These are phyloP conservation scores for Nicator chloris DNA, from an alignment of 2,113 vertebrate species.

Conservation along the genomic window DNA sequence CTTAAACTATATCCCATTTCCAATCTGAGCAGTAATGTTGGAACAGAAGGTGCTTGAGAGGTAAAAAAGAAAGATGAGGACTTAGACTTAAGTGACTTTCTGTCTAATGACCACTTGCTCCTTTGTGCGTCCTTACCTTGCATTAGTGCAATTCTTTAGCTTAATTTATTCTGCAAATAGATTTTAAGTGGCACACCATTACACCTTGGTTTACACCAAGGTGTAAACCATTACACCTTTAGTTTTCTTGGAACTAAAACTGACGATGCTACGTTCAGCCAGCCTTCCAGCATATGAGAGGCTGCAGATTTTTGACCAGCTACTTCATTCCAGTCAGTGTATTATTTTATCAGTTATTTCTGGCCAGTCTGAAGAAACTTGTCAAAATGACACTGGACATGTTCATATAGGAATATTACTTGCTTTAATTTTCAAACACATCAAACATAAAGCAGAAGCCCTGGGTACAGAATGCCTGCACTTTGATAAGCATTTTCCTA, in stretches of 20 bases:
- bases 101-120: background rate
- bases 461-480: background rate
- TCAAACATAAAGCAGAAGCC: background rate
- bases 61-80: background rate
- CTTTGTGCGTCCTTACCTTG: background rate
- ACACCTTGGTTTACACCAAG: too few species aligned
- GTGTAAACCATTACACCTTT: accelerated
- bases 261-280: accelerated
- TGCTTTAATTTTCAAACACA: background rate
- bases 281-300: background rate
- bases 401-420: background rate
- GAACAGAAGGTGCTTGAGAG: background rate
- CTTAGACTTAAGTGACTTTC: background rate
- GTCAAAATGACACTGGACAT: background rate
- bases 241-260: background rate
- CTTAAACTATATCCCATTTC: background rate
- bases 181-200: background rate
- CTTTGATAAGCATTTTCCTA: background rate
- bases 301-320: background rate
- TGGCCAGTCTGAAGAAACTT: background rate
- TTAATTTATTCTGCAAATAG: background rate
- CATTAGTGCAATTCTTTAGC: background rate
- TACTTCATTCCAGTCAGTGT: background rate
- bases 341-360: background rate
- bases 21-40: background rate